These are phyloP conservation scores for Drosophila aff. DNA, from an alignment of 1,140 invertebrate species.

Conservation along the genomic window DNA sequence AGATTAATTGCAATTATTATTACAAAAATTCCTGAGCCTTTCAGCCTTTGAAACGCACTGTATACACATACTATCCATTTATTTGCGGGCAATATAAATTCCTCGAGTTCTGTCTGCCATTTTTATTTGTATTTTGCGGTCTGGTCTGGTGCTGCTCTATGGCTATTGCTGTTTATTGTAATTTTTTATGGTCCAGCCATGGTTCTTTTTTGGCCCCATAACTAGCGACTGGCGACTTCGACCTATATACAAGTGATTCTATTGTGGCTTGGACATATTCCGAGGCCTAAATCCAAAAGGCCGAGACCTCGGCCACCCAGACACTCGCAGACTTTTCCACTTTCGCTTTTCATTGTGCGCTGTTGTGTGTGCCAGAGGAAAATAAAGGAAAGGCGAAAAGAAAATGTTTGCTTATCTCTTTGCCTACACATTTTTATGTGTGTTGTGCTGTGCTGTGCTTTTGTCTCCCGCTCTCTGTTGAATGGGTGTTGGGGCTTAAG, in stretches of 20 bases:
- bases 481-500: slow-evolving; percentile 50
- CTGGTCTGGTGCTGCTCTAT: slow-evolving; percentile 22
- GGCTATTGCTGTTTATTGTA: slow-evolving; percentile 66
- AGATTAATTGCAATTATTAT: slow-evolving; percentile 15
- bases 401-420: slow-evolving; percentile 61
- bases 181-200: slow-evolving; percentile 70
- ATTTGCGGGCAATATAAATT: slow-evolving; percentile 70
- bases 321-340: slow-evolving; percentile 33
- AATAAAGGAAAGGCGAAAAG: slow-evolving; percentile 47
- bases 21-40: not conserved
- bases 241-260: slow-evolving; percentile 53
- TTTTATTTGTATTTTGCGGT: slow-evolving; percentile 69
- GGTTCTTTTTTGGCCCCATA: slow-evolving; percentile 58
- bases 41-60: slow-evolving; percentile 9
- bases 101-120: slow-evolving; percentile 35
- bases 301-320: slow-evolving; percentile 13
- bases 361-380: slow-evolving; percentile 18
- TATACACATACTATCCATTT: slow-evolving; percentile 34
- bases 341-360: slow-evolving; percentile 50
- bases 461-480: slow-evolving; percentile 39
- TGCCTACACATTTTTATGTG: slow-evolving; percentile 61
- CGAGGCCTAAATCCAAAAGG: slow-evolving; percentile 27
- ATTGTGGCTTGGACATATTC: slow-evolving; percentile 44
- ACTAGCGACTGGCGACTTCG: slow-evolving; percentile 54
- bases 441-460: slow-evolving; percentile 43